Percentiles rank a stretch among this genome's conserved stretches.
phyloP scores from a whole-genome alignment of 2,797 vertebrate species.

The Enteromius trimaculatus region DNA sequence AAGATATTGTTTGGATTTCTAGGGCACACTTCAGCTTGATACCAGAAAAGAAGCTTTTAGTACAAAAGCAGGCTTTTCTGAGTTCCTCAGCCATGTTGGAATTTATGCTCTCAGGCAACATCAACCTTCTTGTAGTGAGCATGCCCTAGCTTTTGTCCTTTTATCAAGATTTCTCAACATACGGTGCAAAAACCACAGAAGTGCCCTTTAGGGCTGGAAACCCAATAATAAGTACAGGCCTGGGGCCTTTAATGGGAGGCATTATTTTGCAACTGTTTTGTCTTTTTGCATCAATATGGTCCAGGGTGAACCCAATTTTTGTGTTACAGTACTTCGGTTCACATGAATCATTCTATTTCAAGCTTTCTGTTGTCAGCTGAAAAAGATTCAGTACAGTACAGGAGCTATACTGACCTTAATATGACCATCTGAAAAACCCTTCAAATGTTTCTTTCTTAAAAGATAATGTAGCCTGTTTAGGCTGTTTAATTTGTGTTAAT shows the following conservation, averaged over 20 bases:
- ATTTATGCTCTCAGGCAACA: conserved; percentile 49
- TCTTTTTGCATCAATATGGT: conserved; percentile 33
- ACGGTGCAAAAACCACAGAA: conserved; percentile 60
- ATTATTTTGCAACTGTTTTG: conserved; percentile 27
- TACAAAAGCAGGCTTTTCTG: conserved; percentile 43
- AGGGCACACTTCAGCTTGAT: background rate
- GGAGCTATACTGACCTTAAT: background rate
- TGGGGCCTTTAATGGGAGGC: conserved; percentile 41
- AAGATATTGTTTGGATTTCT: conserved; percentile 2
- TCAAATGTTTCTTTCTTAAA: background rate
- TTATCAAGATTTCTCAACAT: conserved; percentile 61
- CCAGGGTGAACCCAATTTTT: conserved; percentile 2
- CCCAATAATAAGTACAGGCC: conserved; percentile 50
- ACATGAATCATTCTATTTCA: background rate
- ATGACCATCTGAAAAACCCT: background rate
- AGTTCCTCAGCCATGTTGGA: conserved; percentile 41
- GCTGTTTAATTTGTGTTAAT: background rate
- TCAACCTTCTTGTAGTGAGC: conserved; percentile 16
- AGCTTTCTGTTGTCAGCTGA: background rate
- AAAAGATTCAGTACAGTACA: background rate
- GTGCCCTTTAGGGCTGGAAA: conserved; percentile 64
- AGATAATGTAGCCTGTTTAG: background rate
- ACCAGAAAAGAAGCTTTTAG: conserved; percentile 17
- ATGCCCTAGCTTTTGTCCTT: conserved; percentile 52
- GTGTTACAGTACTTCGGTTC: background rate